A percentile compares a stretch with the other conserved stretches of the same genome.
Conservation (phyloP, 2,113 vertebrate genomes). For the Onychostoma macrolepis region DNA sequence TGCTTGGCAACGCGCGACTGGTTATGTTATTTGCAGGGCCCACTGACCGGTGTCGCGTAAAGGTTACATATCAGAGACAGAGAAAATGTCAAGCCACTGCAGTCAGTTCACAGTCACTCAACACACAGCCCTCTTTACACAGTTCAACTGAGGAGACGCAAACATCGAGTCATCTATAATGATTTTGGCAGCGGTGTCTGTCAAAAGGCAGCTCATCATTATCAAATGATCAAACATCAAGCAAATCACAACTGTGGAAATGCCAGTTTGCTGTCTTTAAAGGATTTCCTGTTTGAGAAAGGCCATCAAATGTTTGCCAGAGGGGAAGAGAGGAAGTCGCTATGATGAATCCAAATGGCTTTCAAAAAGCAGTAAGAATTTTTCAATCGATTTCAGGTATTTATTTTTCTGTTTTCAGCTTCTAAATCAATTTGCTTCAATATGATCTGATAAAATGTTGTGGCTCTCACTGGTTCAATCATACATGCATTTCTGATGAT, state of each 20-base stretch:
- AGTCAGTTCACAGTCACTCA: background rate
- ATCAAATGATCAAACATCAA: conserved; percentile 33
- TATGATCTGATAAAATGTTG: background rate
- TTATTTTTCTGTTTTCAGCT: background rate
- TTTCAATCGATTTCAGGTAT: background rate
- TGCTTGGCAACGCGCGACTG: conserved; percentile 47
- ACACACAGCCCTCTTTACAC: background rate
- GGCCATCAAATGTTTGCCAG: conserved; percentile 36
- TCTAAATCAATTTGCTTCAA: background rate
- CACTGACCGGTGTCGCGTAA: conserved; percentile 57
- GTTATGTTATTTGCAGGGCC: conserved; percentile 62
- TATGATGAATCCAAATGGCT: background rate
- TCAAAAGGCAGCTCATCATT: conserved; percentile 6
- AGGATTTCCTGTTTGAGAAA: conserved; percentile 22
- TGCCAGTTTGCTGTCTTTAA: conserved; percentile 32
- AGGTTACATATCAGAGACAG: conserved; percentile 68
- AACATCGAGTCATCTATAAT: conserved; percentile 12
- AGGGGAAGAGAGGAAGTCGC: conserved; percentile 22
- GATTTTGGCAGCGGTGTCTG: background rate
- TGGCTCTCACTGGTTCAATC: background rate
- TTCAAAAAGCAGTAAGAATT: background rate
- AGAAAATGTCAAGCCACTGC: conserved; percentile 52
- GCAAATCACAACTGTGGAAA: conserved; percentile 25
- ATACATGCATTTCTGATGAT: background rate
- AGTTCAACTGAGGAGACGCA: background rate